Evolutionary conservation across 35 echinoderm and acorn worm genomes (phyloP), one percentile per base, ranked within the genome.

Genomic region (Stichopus chloronotus): DNA sequence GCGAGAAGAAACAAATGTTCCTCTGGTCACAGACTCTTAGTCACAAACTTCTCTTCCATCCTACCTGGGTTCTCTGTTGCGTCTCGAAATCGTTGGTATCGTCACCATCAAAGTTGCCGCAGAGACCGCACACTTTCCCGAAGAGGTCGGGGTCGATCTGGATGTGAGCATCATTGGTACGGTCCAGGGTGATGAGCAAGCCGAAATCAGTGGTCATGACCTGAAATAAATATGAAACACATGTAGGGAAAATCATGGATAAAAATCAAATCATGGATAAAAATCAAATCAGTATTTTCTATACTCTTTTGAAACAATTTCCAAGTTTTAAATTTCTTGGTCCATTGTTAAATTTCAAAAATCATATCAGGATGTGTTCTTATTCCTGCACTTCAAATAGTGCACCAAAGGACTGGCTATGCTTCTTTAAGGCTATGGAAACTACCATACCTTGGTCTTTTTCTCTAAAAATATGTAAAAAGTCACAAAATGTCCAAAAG

Each of bases 191-290:
- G 7, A 91, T 72, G 21, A 78, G 30, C 20, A 91, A 43, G 9
- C 88, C 88, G 76, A 91, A 91, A 25, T 78, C 56, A 16, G 88
- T 91, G 21, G 68, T 76, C 20, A 91, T 13, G 88, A 91, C 72
- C 88, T 91, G 23, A n/a, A 52, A 91, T 76, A 54, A 17, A 56
- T 30, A 69, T 10, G 14, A 57, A 85, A 85, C 6, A 55, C 8
- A 16, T 68, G 61, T 65, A 9, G 54, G 21, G 17, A 88, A 58
- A 85, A 22, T 16, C 13, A 72, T 72, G 13, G 22, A 72, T 21
- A 72, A 72, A 16, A 13, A 72, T 72, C 69, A 72, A 13, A 72
- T 72, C 69, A 72, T 72, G 13, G 22, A 72, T 21, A 72, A 72
- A 16, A 13, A 72, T 72, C 69, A 72, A 13, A 72, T 72, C 69